Base-by-base conservation (phyloP, 2,888 invertebrate species). In the Limnephilus rhombicus region DNA sequence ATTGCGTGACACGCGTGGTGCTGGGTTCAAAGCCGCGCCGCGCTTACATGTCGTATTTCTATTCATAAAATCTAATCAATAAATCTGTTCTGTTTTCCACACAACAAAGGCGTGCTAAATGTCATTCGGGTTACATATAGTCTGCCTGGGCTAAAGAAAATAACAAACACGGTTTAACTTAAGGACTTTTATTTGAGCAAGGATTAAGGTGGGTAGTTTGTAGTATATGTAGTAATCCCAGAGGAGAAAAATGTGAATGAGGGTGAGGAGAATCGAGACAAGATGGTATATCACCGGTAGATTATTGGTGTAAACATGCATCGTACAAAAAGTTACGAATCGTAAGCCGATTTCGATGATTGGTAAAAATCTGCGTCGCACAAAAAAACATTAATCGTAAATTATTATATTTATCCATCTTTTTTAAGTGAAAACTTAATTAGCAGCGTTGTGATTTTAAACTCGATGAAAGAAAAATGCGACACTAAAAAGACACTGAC, bases 1-100 rank as follows among this genome's bases (percentile, higher is more conserved):
- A 83, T 83, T 83, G 83, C 83, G 83, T 83, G 83, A 37, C 83
- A 41, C 24, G 83, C 83, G 31, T 34, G 82, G 83, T 37, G 24
- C 37, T 18, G 24, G 83, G 37, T 83, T 34, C 83, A 11, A 37
- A 83, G 37, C 24, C 83, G 68, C 68, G 68, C 68, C 68, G 68
- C 68, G 68, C 24, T 68, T 68, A 53, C 24, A 83, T 83, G 34
- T 83, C 37, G 37, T 34, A 7, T 37, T 83, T 37, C 83, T 83
- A 83, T 83, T 83, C 34, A 83, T 37, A 83, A 34, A 83, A 37
- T 5, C 11, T 37, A 83, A 83, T 83, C 83, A 83, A 83, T 83
- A 83, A 37, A 37, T 34, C 37, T 83, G 34, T 41, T 83, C 37
- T 83, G 83, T 37, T 83, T 83, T 83, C 83, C 37, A 83, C 83